These are phyloP conservation scores for Danio rerio DNA, from an alignment of 2,113 vertebrate species.

Conservation along the genomic window DNA sequence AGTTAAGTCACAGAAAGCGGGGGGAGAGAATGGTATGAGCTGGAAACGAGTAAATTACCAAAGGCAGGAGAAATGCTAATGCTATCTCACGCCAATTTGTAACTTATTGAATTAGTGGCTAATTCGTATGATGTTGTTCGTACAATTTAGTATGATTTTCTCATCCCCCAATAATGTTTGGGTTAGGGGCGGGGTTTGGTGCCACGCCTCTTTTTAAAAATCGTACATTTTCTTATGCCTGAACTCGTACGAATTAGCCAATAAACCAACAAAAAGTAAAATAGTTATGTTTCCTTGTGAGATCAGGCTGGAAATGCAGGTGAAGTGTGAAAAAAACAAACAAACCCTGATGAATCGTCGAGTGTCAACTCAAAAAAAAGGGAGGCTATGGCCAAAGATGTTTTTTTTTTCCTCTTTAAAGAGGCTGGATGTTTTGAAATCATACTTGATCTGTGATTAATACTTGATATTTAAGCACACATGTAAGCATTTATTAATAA, in stretches of 20 bases:
- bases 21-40: neutral
- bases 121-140: no score
- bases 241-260: no score
- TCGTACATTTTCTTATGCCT: no score
- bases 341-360: neutral
- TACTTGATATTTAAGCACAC: neutral
- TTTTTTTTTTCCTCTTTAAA: neutral
- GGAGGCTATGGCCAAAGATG: neutral
- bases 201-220: no score
- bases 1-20: neutral
- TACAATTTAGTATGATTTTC: no score
- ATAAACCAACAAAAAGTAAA: no score
- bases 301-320: neutral
- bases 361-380: neutral
- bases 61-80: neutral
- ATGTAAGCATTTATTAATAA: neutral
- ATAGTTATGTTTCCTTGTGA: no score
- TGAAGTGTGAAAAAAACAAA: neutral
- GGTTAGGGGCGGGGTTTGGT: no score
- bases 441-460: slow-evolving; percentile 3
- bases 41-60: neutral
- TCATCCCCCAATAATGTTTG: no score
- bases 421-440: neutral
- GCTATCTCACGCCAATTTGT: no score
- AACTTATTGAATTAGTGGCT: no score